Base-by-base conservation (phyloP, 2,888 invertebrate genomes). In the Zonitis immaculata region DNA sequence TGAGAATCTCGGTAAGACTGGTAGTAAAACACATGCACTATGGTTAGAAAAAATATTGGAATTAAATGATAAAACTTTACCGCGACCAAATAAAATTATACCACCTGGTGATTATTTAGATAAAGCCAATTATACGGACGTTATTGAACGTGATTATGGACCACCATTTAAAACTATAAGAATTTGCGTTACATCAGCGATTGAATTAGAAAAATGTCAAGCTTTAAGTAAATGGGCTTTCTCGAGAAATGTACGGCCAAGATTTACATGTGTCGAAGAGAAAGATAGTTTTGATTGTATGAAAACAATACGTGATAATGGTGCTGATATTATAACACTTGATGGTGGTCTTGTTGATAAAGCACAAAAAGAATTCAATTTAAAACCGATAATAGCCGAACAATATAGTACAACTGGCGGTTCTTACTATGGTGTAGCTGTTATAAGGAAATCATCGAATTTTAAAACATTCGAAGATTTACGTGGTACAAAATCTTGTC, bases 241-340 rank as follows among this genome's bases (percentile, higher is more conserved):
- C 72, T 87, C 90, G 2, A 79, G 91, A 51, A 87, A 90, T 66
- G 85, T 90, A 39, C 79, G 91, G 6, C 95, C 95, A 0, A 83
- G 85, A 60, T 79, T 94, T 44, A 86, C 88, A 67, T 95, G 95
- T 69, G 77, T 87, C 1, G 78, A 80, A 57, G 83, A 87, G 42
- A 77, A 81, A 32, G 80, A 80, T 22, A 79, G 83, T 44, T 81
- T 83, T 8, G 82, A 80, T 27, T 91, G 91, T 69, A 76, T 89
- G 66, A 79, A 81, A 58, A 80, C 80, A 44, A 83, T 91, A 8
- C 79, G 82, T 65, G 82, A 84, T 60, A 84, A 85, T 58, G 82
- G 83, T 1, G 86, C 88, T 6, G 90, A 91, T 66, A 73, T 90
- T 20, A 81, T 87, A 14, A 81, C 85, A 0, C 77, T 90, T 5